Conservation (phyloP, 2,888 invertebrate genomes). For the Cataglyphis rosenhaueri region DNA sequence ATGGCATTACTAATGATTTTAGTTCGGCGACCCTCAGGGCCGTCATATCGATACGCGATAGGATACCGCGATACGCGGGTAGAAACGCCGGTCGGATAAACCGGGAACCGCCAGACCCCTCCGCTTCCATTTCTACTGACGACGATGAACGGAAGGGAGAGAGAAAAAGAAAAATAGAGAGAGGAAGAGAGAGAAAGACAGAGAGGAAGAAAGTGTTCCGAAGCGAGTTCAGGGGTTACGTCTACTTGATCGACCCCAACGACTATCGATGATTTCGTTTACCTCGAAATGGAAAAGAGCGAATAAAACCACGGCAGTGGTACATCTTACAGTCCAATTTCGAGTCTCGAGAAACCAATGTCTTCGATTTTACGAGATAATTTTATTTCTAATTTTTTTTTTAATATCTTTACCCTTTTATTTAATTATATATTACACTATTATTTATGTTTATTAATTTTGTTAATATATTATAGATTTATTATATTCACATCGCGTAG, state of each 20-base stretch:
- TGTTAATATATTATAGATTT: background rate
- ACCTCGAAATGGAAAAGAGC: constrained; percentile 70
- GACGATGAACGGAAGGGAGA: constrained; percentile 32
- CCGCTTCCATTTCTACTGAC: constrained; percentile 63
- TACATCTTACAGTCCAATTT: constrained; percentile 31
- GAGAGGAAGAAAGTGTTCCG: constrained; percentile 20
- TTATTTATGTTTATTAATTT: no score
- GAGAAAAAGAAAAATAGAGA: constrained; percentile 31
- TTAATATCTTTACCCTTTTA: background rate
- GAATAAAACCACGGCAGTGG: constrained; percentile 54
- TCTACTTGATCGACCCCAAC: constrained; percentile 77
- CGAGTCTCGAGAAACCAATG: constrained; percentile 20
- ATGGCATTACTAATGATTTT: constrained; percentile 83
- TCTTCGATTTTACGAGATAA: background rate
- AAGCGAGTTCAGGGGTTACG: constrained; percentile 74
- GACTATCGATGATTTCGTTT: constrained; percentile 82
- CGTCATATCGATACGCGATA: constrained; percentile 81
- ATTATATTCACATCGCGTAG: background rate
- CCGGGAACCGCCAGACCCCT: constrained; percentile 66
- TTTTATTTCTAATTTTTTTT: background rate
- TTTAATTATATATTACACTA: background rate
- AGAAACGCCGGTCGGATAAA: constrained; percentile 79
- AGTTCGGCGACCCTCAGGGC: constrained; percentile 78
- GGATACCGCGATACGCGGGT: constrained; percentile 74
- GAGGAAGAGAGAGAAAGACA: constrained; percentile 20